Percentiles rank a stretch among this genome's conserved stretches.
phyloP scores from a whole-genome alignment of 2,797 vertebrate genomes.

The Eurystomus glaucurus region DNA sequence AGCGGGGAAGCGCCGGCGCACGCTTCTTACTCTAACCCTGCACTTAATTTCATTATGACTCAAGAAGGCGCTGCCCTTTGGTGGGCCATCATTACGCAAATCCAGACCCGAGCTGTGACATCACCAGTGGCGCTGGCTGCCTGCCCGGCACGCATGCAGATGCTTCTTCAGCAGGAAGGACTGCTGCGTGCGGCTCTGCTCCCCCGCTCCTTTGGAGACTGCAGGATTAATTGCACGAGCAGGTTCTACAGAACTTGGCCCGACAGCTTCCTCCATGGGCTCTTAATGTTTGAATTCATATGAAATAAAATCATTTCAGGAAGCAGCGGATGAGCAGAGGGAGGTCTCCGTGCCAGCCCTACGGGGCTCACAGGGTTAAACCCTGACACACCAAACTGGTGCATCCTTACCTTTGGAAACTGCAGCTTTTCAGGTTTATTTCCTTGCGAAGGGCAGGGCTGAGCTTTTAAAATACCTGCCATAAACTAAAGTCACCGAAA shows the following conservation, averaged over 20 bases:
- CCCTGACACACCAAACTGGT: too few relatives aligned
- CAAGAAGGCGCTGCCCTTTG: not conserved
- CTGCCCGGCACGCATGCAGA: not conserved
- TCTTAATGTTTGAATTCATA: not conserved
- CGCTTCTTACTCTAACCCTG: not conserved
- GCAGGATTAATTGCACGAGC: not conserved
- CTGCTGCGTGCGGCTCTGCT: not conserved
- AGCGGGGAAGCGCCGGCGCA: not conserved
- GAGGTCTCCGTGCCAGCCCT: not conserved
- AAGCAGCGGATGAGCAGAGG: not conserved
- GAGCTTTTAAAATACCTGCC: not conserved
- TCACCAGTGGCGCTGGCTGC: not conserved
- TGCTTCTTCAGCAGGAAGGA: not conserved
- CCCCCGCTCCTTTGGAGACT: not conserved
- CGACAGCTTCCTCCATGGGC: rapidly evolving
- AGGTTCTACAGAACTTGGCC: not conserved
- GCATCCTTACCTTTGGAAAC: not conserved
- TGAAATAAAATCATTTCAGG: not conserved
- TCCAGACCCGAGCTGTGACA: rapidly evolving
- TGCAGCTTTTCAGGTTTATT: not conserved
- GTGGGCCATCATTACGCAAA: not conserved
- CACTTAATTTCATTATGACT: not conserved
- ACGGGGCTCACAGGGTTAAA: not conserved
- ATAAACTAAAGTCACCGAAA: not conserved
- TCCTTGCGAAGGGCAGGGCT: not conserved